Evolutionary conservation across 2,113 vertebrate genomes (phyloP).

Genomic region (Eudyptes chrysolophus): DNA sequence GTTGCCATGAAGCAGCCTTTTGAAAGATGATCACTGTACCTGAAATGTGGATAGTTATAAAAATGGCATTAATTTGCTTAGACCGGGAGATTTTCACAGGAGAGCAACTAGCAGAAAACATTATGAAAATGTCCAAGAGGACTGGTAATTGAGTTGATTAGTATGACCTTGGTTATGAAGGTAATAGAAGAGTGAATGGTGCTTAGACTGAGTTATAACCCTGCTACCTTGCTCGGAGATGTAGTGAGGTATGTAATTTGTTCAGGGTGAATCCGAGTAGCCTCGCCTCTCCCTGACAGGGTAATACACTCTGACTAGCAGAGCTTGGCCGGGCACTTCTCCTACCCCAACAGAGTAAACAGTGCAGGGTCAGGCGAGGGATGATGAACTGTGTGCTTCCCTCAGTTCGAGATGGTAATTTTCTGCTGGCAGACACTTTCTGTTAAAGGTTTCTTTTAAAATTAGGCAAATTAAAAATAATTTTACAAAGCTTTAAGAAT

Average conservation of each 20-base stretch:
- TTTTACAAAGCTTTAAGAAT: background rate
- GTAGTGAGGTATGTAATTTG: constrained; percentile 79
- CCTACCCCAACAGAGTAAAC: constrained; percentile 57
- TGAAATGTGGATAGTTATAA: constrained; percentile 91
- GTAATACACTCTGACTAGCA: constrained; percentile 77
- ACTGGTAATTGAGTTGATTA: constrained; percentile 99
- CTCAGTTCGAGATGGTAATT: background rate
- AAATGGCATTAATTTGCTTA: constrained; percentile 99
- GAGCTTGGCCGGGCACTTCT: constrained; percentile 73
- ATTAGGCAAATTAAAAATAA: background rate
- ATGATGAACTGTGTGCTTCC: constrained; percentile 19
- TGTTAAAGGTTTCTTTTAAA: background rate
- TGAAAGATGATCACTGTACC: constrained; percentile 80
- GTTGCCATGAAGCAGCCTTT: constrained; percentile 7
- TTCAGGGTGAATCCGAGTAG: constrained; percentile 76
- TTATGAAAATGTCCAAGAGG: constrained; percentile 97
- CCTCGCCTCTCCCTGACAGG: constrained; percentile 76
- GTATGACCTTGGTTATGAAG: constrained; percentile 97
- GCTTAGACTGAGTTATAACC: constrained; percentile 86
- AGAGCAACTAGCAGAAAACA: constrained; percentile 99
- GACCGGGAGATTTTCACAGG: constrained; percentile 97
- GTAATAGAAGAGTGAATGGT: constrained; percentile 85
- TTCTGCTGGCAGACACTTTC: constrained; percentile 8
- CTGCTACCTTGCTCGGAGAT: constrained; percentile 60
- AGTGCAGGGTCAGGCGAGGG: constrained; percentile 60